A percentile compares a stretch with the other conserved stretches of the same genome.
Evolutionary conservation across 2,113 vertebrate genomes (phyloP).

Genomic region (Petrocephalus zakoni): DNA sequence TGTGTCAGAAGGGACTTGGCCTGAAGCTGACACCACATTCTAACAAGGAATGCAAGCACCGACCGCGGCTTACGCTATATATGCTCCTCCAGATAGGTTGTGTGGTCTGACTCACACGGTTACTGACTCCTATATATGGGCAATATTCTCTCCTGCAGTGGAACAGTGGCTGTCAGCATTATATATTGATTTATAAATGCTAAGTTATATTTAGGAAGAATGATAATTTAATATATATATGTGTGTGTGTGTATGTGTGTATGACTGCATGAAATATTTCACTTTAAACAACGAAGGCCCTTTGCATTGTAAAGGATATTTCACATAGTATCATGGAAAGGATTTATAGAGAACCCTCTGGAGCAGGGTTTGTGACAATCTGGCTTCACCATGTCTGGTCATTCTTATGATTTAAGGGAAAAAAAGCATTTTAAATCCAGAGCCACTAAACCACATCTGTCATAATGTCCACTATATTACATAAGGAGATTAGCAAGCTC

Average conservation of each 20-base stretch:
- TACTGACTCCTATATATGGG: neutral
- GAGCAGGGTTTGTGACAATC: neutral
- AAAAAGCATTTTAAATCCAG: neutral
- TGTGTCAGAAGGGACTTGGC: too few species aligned
- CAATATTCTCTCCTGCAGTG: neutral
- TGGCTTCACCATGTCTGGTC: neutral
- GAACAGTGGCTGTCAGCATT: neutral
- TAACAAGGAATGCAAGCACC: neutral
- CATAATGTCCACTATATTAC: slow-evolving; percentile 20
- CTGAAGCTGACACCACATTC: neutral
- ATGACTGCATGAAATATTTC: neutral
- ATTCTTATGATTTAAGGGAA: neutral
- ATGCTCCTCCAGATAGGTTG: neutral
- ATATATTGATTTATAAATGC: neutral
- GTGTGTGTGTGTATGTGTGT: neutral
- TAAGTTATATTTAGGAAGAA: neutral
- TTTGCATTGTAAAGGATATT: neutral
- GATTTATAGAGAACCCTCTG: neutral
- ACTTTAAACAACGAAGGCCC: neutral
- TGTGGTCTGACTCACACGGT: neutral
- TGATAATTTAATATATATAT: neutral
- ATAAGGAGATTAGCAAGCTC: slow-evolving; percentile 21
- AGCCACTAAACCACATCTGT: slow-evolving; percentile 19
- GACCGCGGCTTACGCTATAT: neutral
- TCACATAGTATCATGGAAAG: neutral